These are phyloP conservation scores for Ecdyonurus torrentis DNA, from an alignment of 2,888 invertebrate species.

Conservation along the genomic window DNA sequence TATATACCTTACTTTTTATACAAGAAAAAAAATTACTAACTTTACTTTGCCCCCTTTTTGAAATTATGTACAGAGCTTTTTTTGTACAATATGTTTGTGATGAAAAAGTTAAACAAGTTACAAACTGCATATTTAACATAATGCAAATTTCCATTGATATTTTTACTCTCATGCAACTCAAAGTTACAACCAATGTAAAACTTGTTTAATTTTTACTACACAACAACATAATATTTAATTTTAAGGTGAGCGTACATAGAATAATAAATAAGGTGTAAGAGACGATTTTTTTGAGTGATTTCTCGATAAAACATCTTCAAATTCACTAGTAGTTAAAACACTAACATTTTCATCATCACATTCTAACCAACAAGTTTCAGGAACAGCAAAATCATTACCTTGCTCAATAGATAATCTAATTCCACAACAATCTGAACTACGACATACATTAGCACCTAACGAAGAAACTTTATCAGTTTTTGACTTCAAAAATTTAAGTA, in stretches of 20 bases:
- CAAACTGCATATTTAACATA: too few relatives aligned
- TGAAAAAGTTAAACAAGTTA: too few relatives aligned
- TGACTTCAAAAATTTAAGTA: conserved; percentile 15
- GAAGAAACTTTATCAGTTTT: conserved; percentile 17
- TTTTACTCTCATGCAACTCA: too few relatives aligned
- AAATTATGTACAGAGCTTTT: too few relatives aligned
- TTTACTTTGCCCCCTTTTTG: too few relatives aligned
- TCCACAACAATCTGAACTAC: conserved; percentile 40
- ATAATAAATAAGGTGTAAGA: not conserved
- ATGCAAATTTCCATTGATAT: too few relatives aligned
- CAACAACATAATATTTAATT: too few relatives aligned
- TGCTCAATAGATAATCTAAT: conserved; percentile 24
- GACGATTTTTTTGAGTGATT: not conserved
- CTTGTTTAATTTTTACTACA: too few relatives aligned
- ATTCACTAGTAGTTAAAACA: conserved; percentile 57
- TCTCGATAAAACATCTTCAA: conserved; percentile 40
- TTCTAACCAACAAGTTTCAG: conserved; percentile 52
- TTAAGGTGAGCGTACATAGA: not conserved
- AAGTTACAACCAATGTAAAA: too few relatives aligned
- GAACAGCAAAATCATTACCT: conserved; percentile 13
- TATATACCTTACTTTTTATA: too few relatives aligned
- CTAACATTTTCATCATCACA: conserved; percentile 78
- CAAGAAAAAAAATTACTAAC: too few relatives aligned
- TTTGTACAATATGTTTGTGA: too few relatives aligned
- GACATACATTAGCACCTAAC: conserved; percentile 26